Evolutionary conservation across 2,888 invertebrate genomes (phyloP).

Genomic region (Perizoma affinitatum): DNA sequence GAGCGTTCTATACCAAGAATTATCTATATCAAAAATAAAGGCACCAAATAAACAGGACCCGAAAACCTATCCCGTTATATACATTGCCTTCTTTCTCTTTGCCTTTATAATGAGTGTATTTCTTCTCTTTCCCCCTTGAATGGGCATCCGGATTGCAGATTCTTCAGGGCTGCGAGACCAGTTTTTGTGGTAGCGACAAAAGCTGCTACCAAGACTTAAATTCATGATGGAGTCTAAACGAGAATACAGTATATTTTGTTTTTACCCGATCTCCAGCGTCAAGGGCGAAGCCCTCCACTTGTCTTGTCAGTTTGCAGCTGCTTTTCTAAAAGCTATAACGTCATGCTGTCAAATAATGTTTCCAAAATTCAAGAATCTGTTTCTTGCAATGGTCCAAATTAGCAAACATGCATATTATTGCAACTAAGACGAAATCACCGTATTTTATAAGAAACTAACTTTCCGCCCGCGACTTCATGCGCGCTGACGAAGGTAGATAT

Average conservation of each 20-base stretch:
- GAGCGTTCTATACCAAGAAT: slow-evolving; percentile 53
- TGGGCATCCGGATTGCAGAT: slow-evolving; percentile 73
- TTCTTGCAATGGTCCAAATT: too few relatives aligned
- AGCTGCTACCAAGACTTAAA: slow-evolving; percentile 36
- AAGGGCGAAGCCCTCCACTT: slow-evolving; percentile 23
- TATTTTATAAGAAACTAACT: too few relatives aligned
- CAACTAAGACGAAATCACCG: too few relatives aligned
- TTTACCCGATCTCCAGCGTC: slow-evolving; percentile 21
- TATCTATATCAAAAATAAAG: slow-evolving; percentile 60
- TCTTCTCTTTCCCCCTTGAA: slow-evolving; percentile 69
- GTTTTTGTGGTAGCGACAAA: slow-evolving; percentile 61
- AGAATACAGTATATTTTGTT: slow-evolving; percentile 36
- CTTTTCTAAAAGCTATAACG: slow-evolving; percentile 14
- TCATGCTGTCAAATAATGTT: background rate
- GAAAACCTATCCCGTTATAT: slow-evolving; percentile 71
- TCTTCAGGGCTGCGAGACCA: slow-evolving; percentile 59
- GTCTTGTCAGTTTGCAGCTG: slow-evolving; percentile 33
- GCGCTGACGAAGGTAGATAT: too few relatives aligned
- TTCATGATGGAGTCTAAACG: slow-evolving; percentile 38
- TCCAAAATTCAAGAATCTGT: background rate
- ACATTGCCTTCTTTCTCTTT: slow-evolving; percentile 55
- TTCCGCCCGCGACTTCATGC: too few relatives aligned
- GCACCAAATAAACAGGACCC: slow-evolving; percentile 40
- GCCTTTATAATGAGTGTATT: slow-evolving; percentile 35
- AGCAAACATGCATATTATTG: too few relatives aligned